phyloP scores from a whole-genome alignment of 2,797 vertebrate species.

The Tenualosa thibaudeaui region DNA sequence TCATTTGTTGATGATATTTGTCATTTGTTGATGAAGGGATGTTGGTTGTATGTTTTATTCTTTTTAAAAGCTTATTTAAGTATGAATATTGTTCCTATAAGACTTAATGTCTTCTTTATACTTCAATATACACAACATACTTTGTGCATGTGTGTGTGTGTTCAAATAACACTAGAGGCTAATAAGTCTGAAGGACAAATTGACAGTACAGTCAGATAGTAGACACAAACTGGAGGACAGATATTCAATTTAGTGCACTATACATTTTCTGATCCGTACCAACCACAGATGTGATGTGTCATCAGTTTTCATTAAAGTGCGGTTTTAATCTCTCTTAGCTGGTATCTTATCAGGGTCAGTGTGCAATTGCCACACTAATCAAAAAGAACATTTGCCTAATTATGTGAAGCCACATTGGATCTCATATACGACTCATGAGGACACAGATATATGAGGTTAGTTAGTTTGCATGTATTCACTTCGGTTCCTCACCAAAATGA shows the following conservation, averaged over 20 bases:
- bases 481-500: background rate
- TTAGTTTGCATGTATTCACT: background rate
- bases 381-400: conserved; percentile 16
- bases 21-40: no score
- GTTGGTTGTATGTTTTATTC: no score
- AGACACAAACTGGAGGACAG: background rate
- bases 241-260: background rate
- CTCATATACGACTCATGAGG: background rate
- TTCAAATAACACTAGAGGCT: no score
- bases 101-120: no score
- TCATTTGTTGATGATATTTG: no score
- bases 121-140: no score
- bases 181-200: background rate
- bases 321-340: conserved; percentile 47
- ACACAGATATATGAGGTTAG: background rate
- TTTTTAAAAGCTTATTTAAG: no score
- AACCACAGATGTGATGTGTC: background rate
- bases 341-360: conserved; percentile 45
- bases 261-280: background rate
- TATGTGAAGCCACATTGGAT: background rate
- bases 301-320: conserved; percentile 36
- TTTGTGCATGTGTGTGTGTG: no score
- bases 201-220: background rate
- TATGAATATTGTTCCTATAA: no score
- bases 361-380: conserved; percentile 34